A percentile compares a stretch with the other conserved stretches of the same genome.
Evolutionary conservation across 1,140 invertebrate species (phyloP).

Genomic region (Idris sp.): DNA sequence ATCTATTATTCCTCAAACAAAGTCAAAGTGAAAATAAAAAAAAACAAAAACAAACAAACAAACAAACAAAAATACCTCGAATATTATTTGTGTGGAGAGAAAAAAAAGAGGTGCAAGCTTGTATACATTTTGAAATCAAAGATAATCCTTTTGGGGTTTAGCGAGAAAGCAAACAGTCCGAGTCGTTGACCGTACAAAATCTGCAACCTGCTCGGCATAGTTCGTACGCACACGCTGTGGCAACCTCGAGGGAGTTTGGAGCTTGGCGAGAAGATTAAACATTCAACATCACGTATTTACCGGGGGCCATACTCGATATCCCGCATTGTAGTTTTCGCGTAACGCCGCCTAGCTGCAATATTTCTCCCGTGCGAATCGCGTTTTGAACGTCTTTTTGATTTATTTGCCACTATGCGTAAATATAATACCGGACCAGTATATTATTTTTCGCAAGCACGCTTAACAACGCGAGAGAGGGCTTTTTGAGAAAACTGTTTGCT

Average conservation of each 20-base stretch:
- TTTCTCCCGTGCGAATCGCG: conserved; percentile 60
- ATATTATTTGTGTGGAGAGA: conserved; percentile 4
- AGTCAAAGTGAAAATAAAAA: no score
- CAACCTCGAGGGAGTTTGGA: conserved; percentile 63
- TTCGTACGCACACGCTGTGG: conserved; percentile 48
- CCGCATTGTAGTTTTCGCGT: conserved; percentile 63
- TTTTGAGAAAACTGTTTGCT: conserved; percentile 17
- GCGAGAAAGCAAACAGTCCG: conserved; percentile 47
- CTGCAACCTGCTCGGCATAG: conserved; percentile 56
- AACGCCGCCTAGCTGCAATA: conserved; percentile 52
- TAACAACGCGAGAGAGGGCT: conserved; percentile 24
- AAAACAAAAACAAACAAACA: no score
- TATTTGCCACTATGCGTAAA: conserved; percentile 57
- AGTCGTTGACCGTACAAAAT: conserved; percentile 60
- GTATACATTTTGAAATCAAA: conserved; percentile 49
- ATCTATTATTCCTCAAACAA: no score
- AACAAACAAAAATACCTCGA: no score
- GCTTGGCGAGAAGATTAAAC: conserved; percentile 70
- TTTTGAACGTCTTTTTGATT: conserved; percentile 64
- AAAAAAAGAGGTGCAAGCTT: not conserved
- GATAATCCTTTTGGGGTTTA: conserved; percentile 55
- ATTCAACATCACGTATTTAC: conserved; percentile 69
- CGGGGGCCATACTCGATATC: conserved; percentile 66
- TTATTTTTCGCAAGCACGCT: conserved; percentile 46
- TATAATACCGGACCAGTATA: conserved; percentile 55